Evolutionary conservation across 2,113 vertebrate species (phyloP).

Genomic region (Phylloscopus trochiloides): DNA sequence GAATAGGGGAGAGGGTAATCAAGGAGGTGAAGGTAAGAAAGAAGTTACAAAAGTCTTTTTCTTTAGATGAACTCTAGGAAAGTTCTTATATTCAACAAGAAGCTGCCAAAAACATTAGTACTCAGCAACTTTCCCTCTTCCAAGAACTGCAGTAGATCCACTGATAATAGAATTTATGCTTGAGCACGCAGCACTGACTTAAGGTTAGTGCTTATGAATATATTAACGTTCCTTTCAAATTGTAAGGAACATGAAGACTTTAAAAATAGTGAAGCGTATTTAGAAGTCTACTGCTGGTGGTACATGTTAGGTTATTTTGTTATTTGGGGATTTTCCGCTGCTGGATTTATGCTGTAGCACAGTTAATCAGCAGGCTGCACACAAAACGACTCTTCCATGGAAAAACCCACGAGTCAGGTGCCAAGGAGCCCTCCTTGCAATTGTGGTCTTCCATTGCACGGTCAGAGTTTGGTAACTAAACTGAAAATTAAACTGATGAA

Average conservation of each 20-base stretch:
- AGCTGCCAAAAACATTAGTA: background rate
- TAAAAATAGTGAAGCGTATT: background rate
- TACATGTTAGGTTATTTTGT: background rate
- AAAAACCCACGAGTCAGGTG: rapidly evolving
- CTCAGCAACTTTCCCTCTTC: conserved; percentile 24
- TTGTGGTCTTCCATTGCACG: background rate
- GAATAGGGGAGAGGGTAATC: background rate
- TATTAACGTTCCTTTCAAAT: background rate
- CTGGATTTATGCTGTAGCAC: background rate
- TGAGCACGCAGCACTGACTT: conserved; percentile 40
- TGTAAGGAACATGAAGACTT: conserved; percentile 3
- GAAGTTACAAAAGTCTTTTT: background rate
- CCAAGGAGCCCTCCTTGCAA: background rate
- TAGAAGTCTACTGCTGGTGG: background rate
- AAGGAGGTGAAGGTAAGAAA: background rate
- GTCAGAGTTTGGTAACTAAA: background rate
- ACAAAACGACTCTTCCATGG: background rate
- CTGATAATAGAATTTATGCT: conserved; percentile 58
- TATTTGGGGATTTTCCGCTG: conserved; percentile 11
- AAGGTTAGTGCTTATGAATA: conserved; percentile 58
- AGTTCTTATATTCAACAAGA: background rate
- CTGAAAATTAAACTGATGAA: background rate
- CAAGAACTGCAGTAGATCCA: conserved; percentile 51
- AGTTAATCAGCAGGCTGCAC: background rate
- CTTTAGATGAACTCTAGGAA: background rate